Base-by-base conservation (phyloP, 2,888 invertebrate species). In the Penaeus monodon region DNA sequence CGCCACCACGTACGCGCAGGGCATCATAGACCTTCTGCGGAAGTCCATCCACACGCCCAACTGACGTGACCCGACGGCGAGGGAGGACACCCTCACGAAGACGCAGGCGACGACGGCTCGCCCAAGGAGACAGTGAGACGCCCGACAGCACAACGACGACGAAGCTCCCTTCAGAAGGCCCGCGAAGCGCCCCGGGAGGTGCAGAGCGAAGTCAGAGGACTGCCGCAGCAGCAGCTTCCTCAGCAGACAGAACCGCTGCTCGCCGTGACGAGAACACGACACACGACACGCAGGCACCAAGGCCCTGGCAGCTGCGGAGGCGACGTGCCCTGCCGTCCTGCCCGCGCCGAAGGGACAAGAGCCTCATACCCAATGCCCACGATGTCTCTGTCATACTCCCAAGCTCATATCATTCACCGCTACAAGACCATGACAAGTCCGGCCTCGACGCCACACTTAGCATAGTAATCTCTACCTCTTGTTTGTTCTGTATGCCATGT, bases 1-100 rank as follows among this genome's bases (percentile, higher is more conserved):
- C 2, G 90, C 90, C 27, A 80, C 63, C 44, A 65, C 74, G 24
- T 90, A 90, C 49, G 87, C 86, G n/a, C 38, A 79, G n/a, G 66
- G 38, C 17, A 85, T 90, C 64, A 57, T 88, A 27, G 66, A 85
- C 14, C 79, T 83, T 20, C 88, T 90, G 66, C 85, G 66, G n/a
- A 49, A 49, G 7, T 66, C 84, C 20, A 88, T 86, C 66, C 88
- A 88, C 74, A 57, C 73, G 12, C 88, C 88, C 14, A 88, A 88
- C 86, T 88, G 44, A 85, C 78, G 66, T 10, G 65, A 33, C 68
- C 81, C 66, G 66, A 33, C 10, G 44, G 33, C 38, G 44, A 22
- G 27, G 38, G 81, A 33, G 44, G 33, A 65, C 65, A 24, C n/a
- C 27, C 27, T 70, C 63, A 24, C n/a, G 33, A 57, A 24, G 57